Evolutionary conservation across 2,797 vertebrate species (phyloP).

Genomic region (Graptemys geographica): DNA sequence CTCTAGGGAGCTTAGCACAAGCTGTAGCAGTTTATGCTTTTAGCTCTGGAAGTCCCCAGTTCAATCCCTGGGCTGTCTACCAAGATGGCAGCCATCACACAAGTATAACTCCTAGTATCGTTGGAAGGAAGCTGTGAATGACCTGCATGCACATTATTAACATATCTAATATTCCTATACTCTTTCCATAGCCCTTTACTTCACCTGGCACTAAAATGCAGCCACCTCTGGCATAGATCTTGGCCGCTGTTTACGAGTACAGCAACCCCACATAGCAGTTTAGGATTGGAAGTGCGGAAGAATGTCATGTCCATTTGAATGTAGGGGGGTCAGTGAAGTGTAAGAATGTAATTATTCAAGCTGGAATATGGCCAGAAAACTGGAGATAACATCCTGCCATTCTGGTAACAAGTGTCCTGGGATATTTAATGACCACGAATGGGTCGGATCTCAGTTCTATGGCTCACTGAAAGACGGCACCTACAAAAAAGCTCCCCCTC

Average conservation of each 20-base stretch:
- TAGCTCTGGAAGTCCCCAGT: background rate
- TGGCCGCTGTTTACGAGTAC: background rate
- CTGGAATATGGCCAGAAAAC: background rate
- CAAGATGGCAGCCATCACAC: background rate
- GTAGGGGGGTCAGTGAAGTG: accelerated
- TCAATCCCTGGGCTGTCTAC: background rate
- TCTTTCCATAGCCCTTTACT: background rate
- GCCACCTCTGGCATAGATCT: accelerated
- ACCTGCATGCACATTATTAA: accelerated
- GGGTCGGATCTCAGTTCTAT: conserved; percentile 32
- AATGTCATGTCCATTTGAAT: background rate
- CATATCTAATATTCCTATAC: accelerated
- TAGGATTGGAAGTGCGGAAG: background rate
- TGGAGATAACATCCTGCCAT: accelerated
- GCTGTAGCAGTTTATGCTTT: background rate
- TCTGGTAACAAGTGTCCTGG: conserved; percentile 7
- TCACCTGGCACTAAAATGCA: background rate
- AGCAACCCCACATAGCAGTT: accelerated
- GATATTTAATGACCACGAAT: conserved; percentile 4
- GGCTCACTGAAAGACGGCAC: conserved; percentile 64
- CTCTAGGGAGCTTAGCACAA: background rate
- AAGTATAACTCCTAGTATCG: background rate
- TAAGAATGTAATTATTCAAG: accelerated
- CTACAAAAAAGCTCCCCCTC: conserved; percentile 45
- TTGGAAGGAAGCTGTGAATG: background rate